Base-by-base conservation (phyloP, 1,140 invertebrate species). In the Tigriopus japonicus region DNA sequence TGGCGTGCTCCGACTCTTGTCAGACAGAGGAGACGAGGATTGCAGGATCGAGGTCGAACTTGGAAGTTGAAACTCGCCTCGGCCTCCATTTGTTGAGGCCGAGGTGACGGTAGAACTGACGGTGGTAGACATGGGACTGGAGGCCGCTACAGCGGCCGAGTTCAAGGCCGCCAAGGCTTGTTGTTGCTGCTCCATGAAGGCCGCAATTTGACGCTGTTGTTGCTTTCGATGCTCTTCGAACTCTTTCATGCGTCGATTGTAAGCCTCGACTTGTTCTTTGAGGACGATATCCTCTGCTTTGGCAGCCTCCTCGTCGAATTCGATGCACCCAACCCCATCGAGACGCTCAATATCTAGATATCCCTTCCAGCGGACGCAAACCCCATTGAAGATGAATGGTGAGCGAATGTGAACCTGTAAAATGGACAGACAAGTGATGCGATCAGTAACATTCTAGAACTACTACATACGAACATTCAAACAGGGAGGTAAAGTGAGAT, bases 321-420 rank as follows among this genome's bases (percentile, higher is more conserved):
- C 92, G 52, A 97, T 70, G 66, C 87, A 90, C 0, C 89, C 93
- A n/a, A 88, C 84, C 0, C 93, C 93, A 71, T 97, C 92, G 42
- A 98, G 75, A 14, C 90, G 78, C 68, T 94, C 87, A 66, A 95
- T 71, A 69, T 96, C 91, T 60, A 97, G 74, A 84, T 87, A 94
- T 6, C 92, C 93, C 13, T 85, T 78, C 87, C 91, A 97, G 67
- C 86, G 77, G 0, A 96, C 91, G 74, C 91, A 96, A 0, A 96
- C 93, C 1, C 93, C 93, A 72, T 98, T 96, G 86, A 98, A 89
- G 66, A 98, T 97, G 69, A 98, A 86, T 58, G 81, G 80, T 6
- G 91, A 91, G 67, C 89, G 84, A 52, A 97, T 78, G 71, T 96
- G 90, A 12, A 92, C 88, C 89, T 94, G 76, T 7, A 70, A 71